phyloP scores from a whole-genome alignment of 2,888 invertebrate genomes.

The Stenchaetothrips biformis region DNA sequence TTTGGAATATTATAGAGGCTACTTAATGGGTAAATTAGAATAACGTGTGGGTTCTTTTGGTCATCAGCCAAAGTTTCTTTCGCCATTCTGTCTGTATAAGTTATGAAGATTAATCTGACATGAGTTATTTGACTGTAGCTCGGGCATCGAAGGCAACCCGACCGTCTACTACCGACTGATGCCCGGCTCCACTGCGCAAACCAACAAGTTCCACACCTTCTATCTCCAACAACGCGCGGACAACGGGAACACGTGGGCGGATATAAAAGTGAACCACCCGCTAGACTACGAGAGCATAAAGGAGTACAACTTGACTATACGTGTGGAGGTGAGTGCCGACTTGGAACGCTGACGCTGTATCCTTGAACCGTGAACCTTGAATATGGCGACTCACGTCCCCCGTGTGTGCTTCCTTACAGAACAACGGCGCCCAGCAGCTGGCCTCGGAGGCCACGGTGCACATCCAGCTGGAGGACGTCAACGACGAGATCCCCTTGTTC shows the following conservation, averaged over 20 bases:
- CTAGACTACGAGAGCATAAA: conserved; percentile 91
- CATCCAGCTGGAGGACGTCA: conserved; percentile 91
- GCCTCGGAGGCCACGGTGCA: conserved; percentile 91
- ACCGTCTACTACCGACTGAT: conserved; percentile 93
- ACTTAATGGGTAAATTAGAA: background rate
- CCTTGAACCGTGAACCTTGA: conserved; percentile 25
- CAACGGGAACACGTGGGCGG: conserved; percentile 90
- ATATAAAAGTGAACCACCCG: conserved; percentile 93
- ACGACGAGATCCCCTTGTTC: conserved; percentile 94
- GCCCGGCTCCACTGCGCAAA: conserved; percentile 93
- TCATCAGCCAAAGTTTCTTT: background rate
- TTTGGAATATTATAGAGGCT: conserved; percentile 12
- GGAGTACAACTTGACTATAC: conserved; percentile 91
- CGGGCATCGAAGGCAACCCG: conserved; percentile 93
- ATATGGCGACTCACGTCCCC: conserved; percentile 30
- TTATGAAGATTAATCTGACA: background rate
- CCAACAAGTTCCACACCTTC: conserved; percentile 92
- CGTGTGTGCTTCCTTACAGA: conserved; percentile 53
- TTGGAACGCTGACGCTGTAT: background rate
- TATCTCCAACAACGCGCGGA: conserved; percentile 91
- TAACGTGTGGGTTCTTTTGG: background rate
- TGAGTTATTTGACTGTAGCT: conserved; percentile 55
- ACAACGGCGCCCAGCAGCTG: conserved; percentile 91
- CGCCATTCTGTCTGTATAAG: background rate
- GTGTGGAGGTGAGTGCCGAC: conserved; percentile 77